phyloP scores from a whole-genome alignment of 2,113 vertebrate species.

The Hippopotamus amphibius region DNA sequence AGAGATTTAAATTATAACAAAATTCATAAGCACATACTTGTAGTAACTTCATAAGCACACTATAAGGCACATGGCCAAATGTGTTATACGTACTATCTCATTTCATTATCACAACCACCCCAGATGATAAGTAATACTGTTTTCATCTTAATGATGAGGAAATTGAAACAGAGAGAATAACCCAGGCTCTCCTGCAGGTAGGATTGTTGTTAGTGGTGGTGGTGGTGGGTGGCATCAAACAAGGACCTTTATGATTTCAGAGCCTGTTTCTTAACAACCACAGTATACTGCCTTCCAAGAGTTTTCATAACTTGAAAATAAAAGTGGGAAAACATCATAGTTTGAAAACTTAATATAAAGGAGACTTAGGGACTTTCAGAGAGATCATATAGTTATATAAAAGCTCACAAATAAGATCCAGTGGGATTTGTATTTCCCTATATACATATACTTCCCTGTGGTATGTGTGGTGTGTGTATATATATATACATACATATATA shows the following conservation, averaged over 20 bases:
- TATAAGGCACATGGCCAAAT: background rate
- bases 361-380: background rate
- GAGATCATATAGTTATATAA: background rate
- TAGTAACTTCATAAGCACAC: background rate
- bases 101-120: background rate
- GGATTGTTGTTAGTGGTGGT: background rate
- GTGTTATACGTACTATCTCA: background rate
- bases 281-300: background rate
- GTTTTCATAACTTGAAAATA: constrained; percentile 30
- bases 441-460: background rate
- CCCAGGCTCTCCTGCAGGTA: background rate
- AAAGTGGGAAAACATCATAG: background rate
- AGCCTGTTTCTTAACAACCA: background rate
- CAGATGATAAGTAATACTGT: background rate
- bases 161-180: background rate
- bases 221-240: background rate
- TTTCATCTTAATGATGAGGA: background rate
- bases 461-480: background rate
- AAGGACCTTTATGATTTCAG: background rate
- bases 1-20: background rate
- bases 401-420: background rate
- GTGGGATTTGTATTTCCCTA: background rate
- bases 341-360: background rate
- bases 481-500: background rate
- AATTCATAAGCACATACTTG: background rate